phyloP scores from a whole-genome alignment of 2,888 invertebrate species.

The Andrena fulva region DNA sequence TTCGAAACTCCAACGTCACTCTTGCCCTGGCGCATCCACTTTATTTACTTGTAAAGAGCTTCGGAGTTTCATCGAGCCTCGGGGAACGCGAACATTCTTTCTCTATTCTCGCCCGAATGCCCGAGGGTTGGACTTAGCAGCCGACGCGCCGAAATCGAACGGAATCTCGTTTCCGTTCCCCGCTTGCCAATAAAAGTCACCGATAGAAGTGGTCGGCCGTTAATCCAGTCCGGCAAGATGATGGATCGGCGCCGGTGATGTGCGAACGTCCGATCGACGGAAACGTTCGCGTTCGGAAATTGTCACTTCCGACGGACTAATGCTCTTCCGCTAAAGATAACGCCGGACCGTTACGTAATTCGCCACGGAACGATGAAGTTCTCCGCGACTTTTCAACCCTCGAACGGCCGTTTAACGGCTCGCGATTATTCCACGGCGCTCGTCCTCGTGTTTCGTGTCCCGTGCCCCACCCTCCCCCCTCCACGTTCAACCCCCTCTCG shows the following conservation, averaged over 20 bases:
- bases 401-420: conserved; percentile 17
- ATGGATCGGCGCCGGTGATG: conserved; percentile 66
- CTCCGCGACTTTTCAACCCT: conserved; percentile 11
- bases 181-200: conserved; percentile 49
- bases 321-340: conserved; percentile 80
- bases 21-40: not conserved
- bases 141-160: not conserved
- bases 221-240: conserved; percentile 63
- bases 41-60: not conserved
- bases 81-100: no score
- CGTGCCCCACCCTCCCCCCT: not conserved
- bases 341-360: conserved; percentile 45
- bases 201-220: conserved; percentile 55
- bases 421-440: conserved; percentile 14
- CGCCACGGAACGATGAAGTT: conserved; percentile 19
- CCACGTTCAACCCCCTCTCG: not conserved
- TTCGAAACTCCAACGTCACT: no score
- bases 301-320: conserved; percentile 81
- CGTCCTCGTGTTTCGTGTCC: conserved; percentile 5
- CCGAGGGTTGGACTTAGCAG: not conserved
- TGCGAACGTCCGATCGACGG: conserved; percentile 80
- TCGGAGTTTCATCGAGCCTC: no score
- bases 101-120: no score
- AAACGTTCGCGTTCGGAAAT: conserved; percentile 82
- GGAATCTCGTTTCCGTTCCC: conserved; percentile 32